Conservation (phyloP, 2,888 invertebrate genomes). For the Linnaemya tessellans region DNA sequence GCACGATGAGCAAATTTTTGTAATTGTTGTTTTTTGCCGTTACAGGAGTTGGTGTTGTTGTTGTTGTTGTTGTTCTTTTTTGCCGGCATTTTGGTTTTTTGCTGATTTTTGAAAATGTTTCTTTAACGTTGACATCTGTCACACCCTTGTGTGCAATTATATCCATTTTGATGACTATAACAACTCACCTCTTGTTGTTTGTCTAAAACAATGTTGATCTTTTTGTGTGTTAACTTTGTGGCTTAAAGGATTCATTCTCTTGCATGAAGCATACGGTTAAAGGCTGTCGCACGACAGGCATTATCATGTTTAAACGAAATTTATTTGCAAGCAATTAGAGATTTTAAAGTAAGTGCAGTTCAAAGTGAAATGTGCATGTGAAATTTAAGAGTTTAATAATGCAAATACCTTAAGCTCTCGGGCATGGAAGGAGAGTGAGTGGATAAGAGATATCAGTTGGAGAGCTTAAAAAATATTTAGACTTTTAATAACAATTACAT, state of each 20-base stretch:
- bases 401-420: background rate
- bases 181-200: constrained; percentile 67
- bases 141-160: constrained; percentile 76
- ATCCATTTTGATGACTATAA: constrained; percentile 74
- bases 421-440: background rate
- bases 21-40: constrained; percentile 47
- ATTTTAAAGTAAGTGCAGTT: constrained; percentile 28
- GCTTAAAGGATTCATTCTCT: constrained; percentile 70
- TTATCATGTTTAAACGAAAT: constrained; percentile 68
- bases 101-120: constrained; percentile 73
- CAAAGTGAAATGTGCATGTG: constrained; percentile 4
- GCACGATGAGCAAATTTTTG: constrained; percentile 56
- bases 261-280: constrained; percentile 17
- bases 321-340: constrained; percentile 70
- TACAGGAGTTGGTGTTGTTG: constrained; percentile 15
- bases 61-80: too few species aligned
- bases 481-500: background rate
- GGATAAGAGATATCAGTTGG: background rate
- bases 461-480: background rate
- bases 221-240: constrained; percentile 72
- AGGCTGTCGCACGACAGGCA: constrained; percentile 51
- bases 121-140: constrained; percentile 76
- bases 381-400: constrained; percentile 1
- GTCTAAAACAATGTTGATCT: constrained; percentile 69
- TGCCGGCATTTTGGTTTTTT: constrained; percentile 28